Evolutionary conservation across 2,888 invertebrate species (phyloP).

Genomic region (Helicoverpa assulta): DNA sequence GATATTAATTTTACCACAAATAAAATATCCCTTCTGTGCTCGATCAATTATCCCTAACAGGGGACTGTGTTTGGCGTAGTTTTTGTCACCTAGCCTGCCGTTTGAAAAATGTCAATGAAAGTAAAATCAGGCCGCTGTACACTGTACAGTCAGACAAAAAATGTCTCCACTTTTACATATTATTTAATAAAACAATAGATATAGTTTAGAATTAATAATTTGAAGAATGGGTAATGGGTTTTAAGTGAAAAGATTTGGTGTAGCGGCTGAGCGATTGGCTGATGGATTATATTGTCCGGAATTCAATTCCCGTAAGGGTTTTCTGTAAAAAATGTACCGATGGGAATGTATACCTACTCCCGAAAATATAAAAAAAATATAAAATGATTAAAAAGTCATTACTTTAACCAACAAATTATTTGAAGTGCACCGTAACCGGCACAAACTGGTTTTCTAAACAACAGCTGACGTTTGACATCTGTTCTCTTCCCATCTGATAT

Average conservation of each 20-base stretch:
- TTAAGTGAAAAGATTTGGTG: no score
- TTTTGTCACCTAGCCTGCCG: neutral
- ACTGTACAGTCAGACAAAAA: neutral
- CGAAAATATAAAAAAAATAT: no score
- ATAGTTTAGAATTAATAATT: neutral
- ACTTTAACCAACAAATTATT: neutral
- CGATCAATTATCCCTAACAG: neutral
- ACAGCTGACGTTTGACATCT: neutral
- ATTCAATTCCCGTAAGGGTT: no score
- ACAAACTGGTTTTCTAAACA: neutral
- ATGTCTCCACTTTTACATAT: neutral
- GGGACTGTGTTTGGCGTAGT: neutral
- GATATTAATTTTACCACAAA: neutral
- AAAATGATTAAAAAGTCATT: no score
- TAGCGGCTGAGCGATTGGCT: no score
- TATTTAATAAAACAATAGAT: no score
- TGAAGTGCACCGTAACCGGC: neutral
- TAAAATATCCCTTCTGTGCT: neutral
- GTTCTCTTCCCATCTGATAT: neutral
- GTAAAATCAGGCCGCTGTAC: neutral
- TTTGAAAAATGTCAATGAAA: slow-evolving; percentile 2
- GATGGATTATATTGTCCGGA: no score
- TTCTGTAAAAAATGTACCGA: no score
- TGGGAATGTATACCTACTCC: no score
- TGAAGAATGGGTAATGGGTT: neutral